These are phyloP conservation scores for Hypsopygia costalis DNA, from an alignment of 2,888 invertebrate species.

Conservation along the genomic window DNA sequence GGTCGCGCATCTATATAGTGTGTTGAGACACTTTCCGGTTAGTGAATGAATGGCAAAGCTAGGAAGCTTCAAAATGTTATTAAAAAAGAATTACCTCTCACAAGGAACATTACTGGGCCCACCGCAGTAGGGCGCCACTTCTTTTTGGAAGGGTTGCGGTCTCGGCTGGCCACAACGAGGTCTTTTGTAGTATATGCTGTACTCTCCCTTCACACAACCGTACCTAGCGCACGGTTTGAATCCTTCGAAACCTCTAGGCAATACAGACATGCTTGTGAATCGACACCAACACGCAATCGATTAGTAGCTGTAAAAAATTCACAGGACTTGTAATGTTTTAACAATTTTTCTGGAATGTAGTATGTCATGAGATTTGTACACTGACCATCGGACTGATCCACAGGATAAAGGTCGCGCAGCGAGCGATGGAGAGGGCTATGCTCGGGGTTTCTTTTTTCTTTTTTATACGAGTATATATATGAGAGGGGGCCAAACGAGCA, in stretches of 20 bases:
- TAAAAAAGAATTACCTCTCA: slow-evolving; percentile 35
- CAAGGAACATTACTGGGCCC: slow-evolving; percentile 55
- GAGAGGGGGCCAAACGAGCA: too few species aligned
- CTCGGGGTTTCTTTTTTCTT: too few species aligned
- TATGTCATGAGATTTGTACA: too few species aligned
- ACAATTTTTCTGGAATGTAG: too few species aligned
- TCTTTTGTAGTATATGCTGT: slow-evolving; percentile 62
- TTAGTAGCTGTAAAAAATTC: not conserved
- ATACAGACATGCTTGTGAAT: slow-evolving; percentile 53
- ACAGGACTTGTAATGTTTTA: not conserved
- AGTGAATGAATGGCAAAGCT: too few species aligned
- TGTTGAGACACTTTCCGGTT: too few species aligned
- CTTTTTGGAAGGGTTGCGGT: slow-evolving; percentile 59
- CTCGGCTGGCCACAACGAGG: slow-evolving; percentile 66
- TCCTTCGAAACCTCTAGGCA: slow-evolving; percentile 58
- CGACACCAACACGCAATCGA: slow-evolving; percentile 18
- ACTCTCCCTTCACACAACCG: slow-evolving; percentile 56
- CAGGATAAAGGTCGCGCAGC: too few species aligned
- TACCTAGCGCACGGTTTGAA: slow-evolving; percentile 46
- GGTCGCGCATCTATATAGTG: too few species aligned
- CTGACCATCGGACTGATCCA: too few species aligned
- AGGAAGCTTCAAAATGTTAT: too few species aligned
- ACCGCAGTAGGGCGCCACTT: slow-evolving; percentile 38
- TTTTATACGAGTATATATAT: too few species aligned
- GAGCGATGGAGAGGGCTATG: too few species aligned